Percentiles rank a stretch among this genome's conserved stretches.
Evolutionary conservation across 2,797 vertebrate genomes (phyloP).

Genomic region (Coilia nasus): DNA sequence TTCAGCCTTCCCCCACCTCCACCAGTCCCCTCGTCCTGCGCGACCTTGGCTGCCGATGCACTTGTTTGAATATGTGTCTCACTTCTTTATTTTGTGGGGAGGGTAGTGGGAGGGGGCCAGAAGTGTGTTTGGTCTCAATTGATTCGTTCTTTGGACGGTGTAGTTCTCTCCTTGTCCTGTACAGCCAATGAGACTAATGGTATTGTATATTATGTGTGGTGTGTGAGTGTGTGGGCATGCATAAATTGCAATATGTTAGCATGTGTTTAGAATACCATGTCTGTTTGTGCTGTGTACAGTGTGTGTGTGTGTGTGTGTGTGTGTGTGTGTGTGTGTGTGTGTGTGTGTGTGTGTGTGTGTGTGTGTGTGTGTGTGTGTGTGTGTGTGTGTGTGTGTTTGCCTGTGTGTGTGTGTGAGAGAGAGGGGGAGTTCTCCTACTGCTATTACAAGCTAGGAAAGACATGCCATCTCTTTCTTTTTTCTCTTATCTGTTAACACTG

Average conservation of each 20-base stretch:
- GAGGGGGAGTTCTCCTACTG: too few relatives aligned
- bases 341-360: too few relatives aligned
- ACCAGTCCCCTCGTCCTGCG: constrained; percentile 43
- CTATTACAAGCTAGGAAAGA: too few relatives aligned
- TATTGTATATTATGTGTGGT: not conserved
- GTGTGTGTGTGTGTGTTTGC: too few relatives aligned
- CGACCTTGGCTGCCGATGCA: constrained; percentile 47
- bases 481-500: not conserved
- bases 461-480: not conserved
- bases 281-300: too few relatives aligned
- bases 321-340: too few relatives aligned
- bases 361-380: too few relatives aligned
- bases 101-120: not conserved
- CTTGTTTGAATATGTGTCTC: constrained; percentile 40
- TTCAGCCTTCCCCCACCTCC: not conserved
- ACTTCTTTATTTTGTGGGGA: constrained; percentile 27
- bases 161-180: not conserved
- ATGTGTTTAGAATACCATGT: too few relatives aligned
- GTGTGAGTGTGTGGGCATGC: too few relatives aligned
- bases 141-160: not conserved
- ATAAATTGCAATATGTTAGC: too few relatives aligned
- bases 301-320: too few relatives aligned
- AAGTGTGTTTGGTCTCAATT: not conserved
- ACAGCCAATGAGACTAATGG: not conserved
- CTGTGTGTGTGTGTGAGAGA: too few relatives aligned